These are phyloP conservation scores for Perdita meconis DNA, from an alignment of 2,888 invertebrate genomes.

Conservation along the genomic window DNA sequence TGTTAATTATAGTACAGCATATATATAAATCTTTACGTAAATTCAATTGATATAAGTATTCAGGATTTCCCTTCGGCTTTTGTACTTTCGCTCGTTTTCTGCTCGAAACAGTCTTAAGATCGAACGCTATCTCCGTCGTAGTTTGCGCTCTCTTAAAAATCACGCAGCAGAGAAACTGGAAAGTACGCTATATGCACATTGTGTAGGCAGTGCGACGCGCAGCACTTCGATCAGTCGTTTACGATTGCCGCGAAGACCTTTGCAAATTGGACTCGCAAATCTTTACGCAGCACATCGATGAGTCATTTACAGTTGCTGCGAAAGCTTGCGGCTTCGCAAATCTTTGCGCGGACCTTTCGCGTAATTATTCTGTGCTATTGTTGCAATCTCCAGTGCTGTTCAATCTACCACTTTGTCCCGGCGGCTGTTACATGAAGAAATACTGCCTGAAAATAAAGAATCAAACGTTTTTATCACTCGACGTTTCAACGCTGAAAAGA, in stretches of 20 bases:
- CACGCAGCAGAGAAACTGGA: constrained; percentile 38
- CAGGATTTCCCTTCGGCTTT: constrained; percentile 11
- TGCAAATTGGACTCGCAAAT: no score
- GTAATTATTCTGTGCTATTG: not conserved
- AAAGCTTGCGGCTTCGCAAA: not conserved
- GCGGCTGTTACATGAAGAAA: constrained; percentile 75
- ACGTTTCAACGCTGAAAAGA: no score
- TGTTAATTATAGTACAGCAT: constrained; percentile 66
- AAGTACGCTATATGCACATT: constrained; percentile 46
- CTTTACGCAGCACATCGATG: constrained; percentile 15
- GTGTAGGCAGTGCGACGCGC: constrained; percentile 37
- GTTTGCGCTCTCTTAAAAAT: constrained; percentile 20
- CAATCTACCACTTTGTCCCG: constrained; percentile 2
- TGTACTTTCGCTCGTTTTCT: constrained; percentile 29
- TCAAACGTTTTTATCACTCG: constrained; percentile 19
- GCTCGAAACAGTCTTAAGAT: constrained; percentile 45
- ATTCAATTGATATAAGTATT: constrained; percentile 34
- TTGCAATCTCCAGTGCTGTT: constrained; percentile 10
- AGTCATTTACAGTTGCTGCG: constrained; percentile 18
- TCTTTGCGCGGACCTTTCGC: constrained; percentile 28
- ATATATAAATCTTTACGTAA: constrained; percentile 25
- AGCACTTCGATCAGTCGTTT: constrained; percentile 26
- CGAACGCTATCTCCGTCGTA: constrained; percentile 10
- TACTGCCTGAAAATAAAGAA: constrained; percentile 71
- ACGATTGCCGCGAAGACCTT: no score